Evolutionary conservation across 2,797 vertebrate species (phyloP), one percentile per base, ranked within the genome.

Genomic region (Amblyopsis hoosieri): DNA sequence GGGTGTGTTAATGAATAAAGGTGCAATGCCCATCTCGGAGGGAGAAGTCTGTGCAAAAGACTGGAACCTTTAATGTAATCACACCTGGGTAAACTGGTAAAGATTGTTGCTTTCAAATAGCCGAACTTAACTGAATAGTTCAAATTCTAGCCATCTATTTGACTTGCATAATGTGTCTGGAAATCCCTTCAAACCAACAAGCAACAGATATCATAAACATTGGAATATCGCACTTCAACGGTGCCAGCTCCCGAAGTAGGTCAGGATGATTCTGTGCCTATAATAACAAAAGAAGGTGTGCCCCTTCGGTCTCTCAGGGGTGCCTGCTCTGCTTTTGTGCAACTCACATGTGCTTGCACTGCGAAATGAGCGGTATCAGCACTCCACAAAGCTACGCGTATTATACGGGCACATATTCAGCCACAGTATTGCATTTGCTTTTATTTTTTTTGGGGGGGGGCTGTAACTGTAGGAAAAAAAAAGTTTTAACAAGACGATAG

Each of bases 261-360:
- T 90, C 88, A 91, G 75, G 62, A 65, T 62, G 65, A 88, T 83
- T 78, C 63, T 71, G 76, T 63, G 78, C 76, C 75, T 83, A 85
- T 91, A 89, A 91, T 87, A 88, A 89, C 87, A 89, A 85, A 76
- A 89, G 85, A 87, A 90, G 83, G 84, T 90, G 85, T 81, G 75
- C 71, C 83, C 74, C 61, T 62, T 70, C 64, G 53, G 72, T 80
- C 74, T 83, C 76, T 77, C 69, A 66, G 76, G 72, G 81, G 81
- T 81, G 77, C 75, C 52, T 15, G 65, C 70, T 8, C 33, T 8
- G 23, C 70, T 78, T 73, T 74, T 50, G 47, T 46, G 62, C 14
- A 7, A 76, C 72, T 74, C 69, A 54, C 64, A 85, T 58, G 23
- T 29, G 62, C 72, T 60, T 62, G 64, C 69, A 14, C 69, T 45